Evolutionary conservation across 2,797 vertebrate genomes (phyloP).

Genomic region (Syngnathus acus): DNA sequence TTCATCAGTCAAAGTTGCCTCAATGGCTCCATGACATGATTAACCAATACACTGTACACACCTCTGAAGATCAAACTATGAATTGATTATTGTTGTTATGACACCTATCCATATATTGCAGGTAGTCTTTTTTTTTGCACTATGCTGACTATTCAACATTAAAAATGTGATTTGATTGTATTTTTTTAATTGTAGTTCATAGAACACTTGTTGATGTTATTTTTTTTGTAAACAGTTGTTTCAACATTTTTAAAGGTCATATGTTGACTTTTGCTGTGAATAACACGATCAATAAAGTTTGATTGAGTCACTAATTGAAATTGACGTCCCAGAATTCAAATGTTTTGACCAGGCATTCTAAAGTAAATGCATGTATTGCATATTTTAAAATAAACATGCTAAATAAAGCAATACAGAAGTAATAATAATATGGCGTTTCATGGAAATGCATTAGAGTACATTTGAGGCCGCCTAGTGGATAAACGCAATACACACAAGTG

Average conservation of each 20-base stretch:
- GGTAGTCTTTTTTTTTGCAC: background rate
- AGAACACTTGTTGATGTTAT: background rate
- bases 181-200: background rate
- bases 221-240: background rate
- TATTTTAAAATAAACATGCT: background rate
- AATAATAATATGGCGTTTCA: background rate
- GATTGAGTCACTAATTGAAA: background rate
- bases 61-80: too few species aligned
- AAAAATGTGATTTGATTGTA: background rate
- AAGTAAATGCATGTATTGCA: background rate
- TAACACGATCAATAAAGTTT: background rate
- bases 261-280: background rate
- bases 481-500: background rate
- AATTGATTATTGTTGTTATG: too few species aligned
- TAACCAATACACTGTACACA: too few species aligned
- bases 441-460: background rate
- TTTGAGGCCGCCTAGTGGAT: background rate
- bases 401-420: background rate
- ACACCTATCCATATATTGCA: too few species aligned
- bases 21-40: too few species aligned
- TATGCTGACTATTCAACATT: background rate
- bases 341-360: background rate
- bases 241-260: too few species aligned
- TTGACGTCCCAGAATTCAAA: background rate
- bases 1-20: too few species aligned